phyloP scores from a whole-genome alignment of 1,140 invertebrate genomes.

The Pinna nobilis region DNA sequence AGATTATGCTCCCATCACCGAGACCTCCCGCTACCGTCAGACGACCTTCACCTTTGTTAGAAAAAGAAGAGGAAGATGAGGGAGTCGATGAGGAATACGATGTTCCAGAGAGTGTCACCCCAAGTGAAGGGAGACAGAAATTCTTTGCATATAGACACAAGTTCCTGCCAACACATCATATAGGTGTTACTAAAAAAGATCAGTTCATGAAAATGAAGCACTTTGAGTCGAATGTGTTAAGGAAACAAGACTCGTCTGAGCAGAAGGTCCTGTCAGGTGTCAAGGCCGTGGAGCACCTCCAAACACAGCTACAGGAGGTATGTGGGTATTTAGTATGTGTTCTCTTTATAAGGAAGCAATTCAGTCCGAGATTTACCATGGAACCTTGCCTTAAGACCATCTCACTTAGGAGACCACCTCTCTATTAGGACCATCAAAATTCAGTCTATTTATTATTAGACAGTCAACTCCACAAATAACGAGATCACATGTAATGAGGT shows the following conservation, averaged over 20 bases:
- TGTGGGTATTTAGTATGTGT: background rate
- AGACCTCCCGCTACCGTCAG: conserved; percentile 7
- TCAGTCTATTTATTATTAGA: too few relatives aligned
- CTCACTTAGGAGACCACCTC: too few relatives aligned
- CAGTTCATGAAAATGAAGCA: conserved; percentile 65
- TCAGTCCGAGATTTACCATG: too few relatives aligned
- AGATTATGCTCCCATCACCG: conserved; percentile 57
- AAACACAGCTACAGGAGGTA: conserved; percentile 64
- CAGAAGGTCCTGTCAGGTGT: conserved; percentile 66
- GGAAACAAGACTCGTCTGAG: conserved; percentile 64
- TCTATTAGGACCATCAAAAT: too few relatives aligned
- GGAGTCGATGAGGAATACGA: conserved; percentile 36
- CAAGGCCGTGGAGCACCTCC: conserved; percentile 65
- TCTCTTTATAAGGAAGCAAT: background rate
- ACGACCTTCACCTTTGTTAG: conserved; percentile 12
- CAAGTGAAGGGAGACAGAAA: conserved; percentile 36
- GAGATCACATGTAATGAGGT: too few relatives aligned
- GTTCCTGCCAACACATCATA: conserved; percentile 62
- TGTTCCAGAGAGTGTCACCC: conserved; percentile 39
- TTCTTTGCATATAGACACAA: conserved; percentile 48
- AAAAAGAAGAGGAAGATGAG: conserved; percentile 20
- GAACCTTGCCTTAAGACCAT: too few relatives aligned
- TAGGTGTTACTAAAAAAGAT: conserved; percentile 68
- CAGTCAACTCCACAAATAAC: too few relatives aligned
- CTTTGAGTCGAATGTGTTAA: conserved; percentile 65